A percentile compares a stretch with the other conserved stretches of the same genome.
These are phyloP conservation scores for Spea bombifrons DNA, from an alignment of 2,113 vertebrate genomes.

Conservation along the genomic window DNA sequence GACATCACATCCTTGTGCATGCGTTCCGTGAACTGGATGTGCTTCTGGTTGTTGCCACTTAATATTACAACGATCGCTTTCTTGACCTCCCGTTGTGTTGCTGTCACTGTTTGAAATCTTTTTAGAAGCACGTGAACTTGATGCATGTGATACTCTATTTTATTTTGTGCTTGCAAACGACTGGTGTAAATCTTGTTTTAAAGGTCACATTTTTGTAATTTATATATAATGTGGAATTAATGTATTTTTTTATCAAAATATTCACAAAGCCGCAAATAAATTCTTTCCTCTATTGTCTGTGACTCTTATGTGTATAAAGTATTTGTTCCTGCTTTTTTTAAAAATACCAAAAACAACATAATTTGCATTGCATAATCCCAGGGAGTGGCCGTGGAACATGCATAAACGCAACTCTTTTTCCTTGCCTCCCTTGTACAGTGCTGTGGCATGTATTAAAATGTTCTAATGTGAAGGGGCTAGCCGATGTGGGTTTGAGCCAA, in stretches of 20 bases:
- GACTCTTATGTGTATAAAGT: neutral
- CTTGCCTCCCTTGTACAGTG: too few relatives aligned
- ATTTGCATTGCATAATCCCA: too few relatives aligned
- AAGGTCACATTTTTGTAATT: neutral
- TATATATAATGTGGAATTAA: neutral
- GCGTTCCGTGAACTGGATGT: neutral
- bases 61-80: neutral
- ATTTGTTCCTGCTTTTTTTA: too few relatives aligned
- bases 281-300: neutral
- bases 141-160: neutral
- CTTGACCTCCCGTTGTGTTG: neutral
- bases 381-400: too few relatives aligned
- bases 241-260: neutral
- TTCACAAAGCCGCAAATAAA: constrained; percentile 9
- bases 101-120: neutral
- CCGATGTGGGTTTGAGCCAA: too few relatives aligned
- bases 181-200: neutral
- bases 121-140: neutral
- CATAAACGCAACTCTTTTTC: too few relatives aligned
- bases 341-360: too few relatives aligned
- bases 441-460: too few relatives aligned
- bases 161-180: neutral
- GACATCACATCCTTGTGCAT: neutral
- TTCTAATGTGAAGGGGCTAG: too few relatives aligned
- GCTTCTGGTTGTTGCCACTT: neutral